phyloP scores from a whole-genome alignment of 2,888 invertebrate species.

The Physocephala rufipes region DNA sequence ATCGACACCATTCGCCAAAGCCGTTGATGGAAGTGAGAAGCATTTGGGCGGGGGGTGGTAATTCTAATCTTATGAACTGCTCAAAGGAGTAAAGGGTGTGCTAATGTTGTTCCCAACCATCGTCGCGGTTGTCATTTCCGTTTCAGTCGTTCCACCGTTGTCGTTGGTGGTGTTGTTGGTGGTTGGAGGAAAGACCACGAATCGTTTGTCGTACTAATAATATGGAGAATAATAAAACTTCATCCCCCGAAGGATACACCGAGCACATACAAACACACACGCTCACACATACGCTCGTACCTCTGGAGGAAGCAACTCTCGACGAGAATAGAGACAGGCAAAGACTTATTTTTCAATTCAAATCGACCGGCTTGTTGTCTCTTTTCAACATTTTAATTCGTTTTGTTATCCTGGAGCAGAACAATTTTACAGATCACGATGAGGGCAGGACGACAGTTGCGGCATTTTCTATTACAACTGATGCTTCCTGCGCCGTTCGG shows the following conservation, averaged over 20 bases:
- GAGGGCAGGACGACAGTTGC: constrained; percentile 33
- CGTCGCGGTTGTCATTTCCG: constrained; percentile 19
- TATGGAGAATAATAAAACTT: constrained; percentile 59
- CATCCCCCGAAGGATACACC: constrained; percentile 37
- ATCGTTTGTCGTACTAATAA: constrained; percentile 61
- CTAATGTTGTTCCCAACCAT: constrained; percentile 7
- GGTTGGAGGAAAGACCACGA: constrained; percentile 53
- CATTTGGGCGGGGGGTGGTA: constrained; percentile 18
- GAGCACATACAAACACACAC: constrained; percentile 17
- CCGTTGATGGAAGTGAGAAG: neutral
- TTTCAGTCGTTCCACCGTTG: constrained; percentile 27
- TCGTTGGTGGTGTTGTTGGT: constrained; percentile 34
- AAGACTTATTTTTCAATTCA: constrained; percentile 1
- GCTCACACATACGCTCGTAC: constrained; percentile 36
- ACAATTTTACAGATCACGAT: constrained; percentile 42
- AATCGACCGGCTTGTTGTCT: constrained; percentile 50
- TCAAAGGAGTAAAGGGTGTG: neutral
- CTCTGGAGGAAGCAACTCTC: neutral
- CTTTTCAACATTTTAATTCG: constrained; percentile 58
- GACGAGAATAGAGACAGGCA: constrained; percentile 33
- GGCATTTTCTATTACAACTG: constrained; percentile 14
- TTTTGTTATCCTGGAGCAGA: constrained; percentile 46
- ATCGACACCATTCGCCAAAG: constrained; percentile 14
- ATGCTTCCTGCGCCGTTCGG: neutral
- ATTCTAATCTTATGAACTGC: constrained; percentile 1